phyloP scores from a whole-genome alignment of 2,888 invertebrate genomes.

The Amphipyra berbera region DNA sequence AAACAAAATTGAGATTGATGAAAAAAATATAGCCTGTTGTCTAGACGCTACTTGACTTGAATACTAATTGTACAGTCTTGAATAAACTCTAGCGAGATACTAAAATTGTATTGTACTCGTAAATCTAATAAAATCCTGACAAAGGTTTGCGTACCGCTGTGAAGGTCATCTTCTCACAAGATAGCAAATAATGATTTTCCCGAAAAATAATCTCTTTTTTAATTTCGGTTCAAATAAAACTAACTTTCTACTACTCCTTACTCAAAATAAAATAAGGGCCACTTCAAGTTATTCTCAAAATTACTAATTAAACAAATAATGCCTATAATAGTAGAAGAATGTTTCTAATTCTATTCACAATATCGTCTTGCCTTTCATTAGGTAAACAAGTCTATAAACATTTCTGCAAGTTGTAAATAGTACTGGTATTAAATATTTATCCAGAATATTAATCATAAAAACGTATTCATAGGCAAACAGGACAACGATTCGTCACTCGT shows the following conservation, averaged over 20 bases:
- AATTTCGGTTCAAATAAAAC: no score
- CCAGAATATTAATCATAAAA: slow-evolving; percentile 8
- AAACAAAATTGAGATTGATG: neutral
- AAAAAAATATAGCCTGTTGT: neutral
- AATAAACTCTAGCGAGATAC: neutral
- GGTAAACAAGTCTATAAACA: slow-evolving; percentile 39
- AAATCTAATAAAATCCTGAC: no score
- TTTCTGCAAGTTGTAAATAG: slow-evolving; percentile 27
- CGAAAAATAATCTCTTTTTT: no score
- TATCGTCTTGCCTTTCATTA: slow-evolving; percentile 2
- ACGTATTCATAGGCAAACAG: slow-evolving; percentile 3
- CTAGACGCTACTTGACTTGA: neutral
- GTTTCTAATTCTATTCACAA: slow-evolving; percentile 17
- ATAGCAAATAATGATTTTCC: no score
- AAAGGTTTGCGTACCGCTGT: no score
- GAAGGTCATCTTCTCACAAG: no score
- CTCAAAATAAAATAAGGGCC: no score
- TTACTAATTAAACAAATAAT: no score
- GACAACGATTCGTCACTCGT: slow-evolving; percentile 5
- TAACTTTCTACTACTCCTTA: no score
- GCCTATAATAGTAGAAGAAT: neutral
- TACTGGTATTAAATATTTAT: slow-evolving; percentile 1
- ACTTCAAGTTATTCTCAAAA: no score
- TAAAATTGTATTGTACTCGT: neutral
- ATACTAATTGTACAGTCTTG: slow-evolving; percentile 1